Base-by-base conservation (phyloP, 2,797 vertebrate genomes). In the Hoplostethus atlanticus region DNA sequence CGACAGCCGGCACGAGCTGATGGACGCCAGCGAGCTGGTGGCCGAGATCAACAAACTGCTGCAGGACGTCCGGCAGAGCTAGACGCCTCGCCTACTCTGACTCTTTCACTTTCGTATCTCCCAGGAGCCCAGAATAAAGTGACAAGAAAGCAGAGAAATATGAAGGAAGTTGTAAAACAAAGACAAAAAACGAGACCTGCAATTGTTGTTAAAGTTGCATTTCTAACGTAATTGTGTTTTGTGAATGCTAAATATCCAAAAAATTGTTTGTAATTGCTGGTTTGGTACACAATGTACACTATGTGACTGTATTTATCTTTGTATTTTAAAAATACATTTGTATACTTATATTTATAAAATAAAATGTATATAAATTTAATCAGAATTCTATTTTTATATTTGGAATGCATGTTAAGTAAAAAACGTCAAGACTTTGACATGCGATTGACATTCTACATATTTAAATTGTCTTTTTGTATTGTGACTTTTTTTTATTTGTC, bases 291-390 rank as follows among this genome's bases (percentile, higher is more conserved):
- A 95, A 97, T 98, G 97, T 98, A 97, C 96, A 97, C 96, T 94
- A 95, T 96, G 96, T 97, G 96, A 96, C 96, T 96, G 97, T 99
- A 98, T 97, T 97, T 97, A 99, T 96, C 96, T 97, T 96, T 98
- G 98, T 99, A 99, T 99, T 99, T 99, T 98, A 98, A 98, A 99
- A 99, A 98, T 99, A 99, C 97, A 98, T 91, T 93, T 92, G 86
- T 93, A 91, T 89, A 71, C 88, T 86, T 99, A 98, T 99, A 99
- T 99, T 99, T 99, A 99, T 99, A 96, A 95, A 92, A 89, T 85
- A 90, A 84, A 84, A 68, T 98, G 92, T 95, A 94, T 81, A 95
- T 94, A 94, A 91, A 91, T 78, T 76, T 90, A 94, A 97, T 95
- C 88, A 95, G 95, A 97, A 97, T 91, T 99, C 95, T 99, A 98